These are phyloP conservation scores for Laothoe populi DNA, from an alignment of 2,888 invertebrate species.

Conservation along the genomic window DNA sequence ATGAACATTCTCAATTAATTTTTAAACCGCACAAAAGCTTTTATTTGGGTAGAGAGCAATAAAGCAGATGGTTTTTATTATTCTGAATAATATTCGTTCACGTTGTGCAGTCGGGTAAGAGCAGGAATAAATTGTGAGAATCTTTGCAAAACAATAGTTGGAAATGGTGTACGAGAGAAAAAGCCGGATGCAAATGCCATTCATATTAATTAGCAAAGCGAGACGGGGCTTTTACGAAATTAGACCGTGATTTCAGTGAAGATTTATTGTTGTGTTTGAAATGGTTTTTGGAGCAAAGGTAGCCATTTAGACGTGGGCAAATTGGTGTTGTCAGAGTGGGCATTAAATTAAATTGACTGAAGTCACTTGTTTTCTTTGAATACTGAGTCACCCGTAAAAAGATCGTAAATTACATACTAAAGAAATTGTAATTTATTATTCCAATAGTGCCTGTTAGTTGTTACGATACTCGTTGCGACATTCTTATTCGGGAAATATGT, in stretches of 20 bases:
- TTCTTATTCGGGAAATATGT: too few relatives aligned
- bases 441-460: too few relatives aligned
- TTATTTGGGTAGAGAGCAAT: conserved; percentile 63
- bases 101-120: conserved; percentile 74
- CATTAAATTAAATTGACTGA: conserved; percentile 80
- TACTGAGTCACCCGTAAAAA: conserved; percentile 55
- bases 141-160: conserved; percentile 85
- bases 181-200: conserved; percentile 85
- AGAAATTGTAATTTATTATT: conserved; percentile 54
- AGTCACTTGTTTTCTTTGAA: conserved; percentile 67
- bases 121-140: conserved; percentile 82
- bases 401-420: conserved; percentile 44
- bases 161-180: conserved; percentile 82
- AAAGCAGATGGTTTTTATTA: conserved; percentile 70
- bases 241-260: conserved; percentile 83
- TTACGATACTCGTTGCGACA: too few relatives aligned
- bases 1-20: conserved; percentile 34
- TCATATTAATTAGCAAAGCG: conserved; percentile 85
- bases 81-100: conserved; percentile 69
- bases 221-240: conserved; percentile 85
- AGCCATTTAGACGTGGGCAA: conserved; percentile 79
- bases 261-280: conserved; percentile 84
- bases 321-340: conserved; percentile 77
- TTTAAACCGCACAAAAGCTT: conserved; percentile 57
- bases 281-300: conserved; percentile 81